These are phyloP conservation scores for Platysternon megacephalum DNA, from an alignment of 2,113 vertebrate genomes.

Conservation along the genomic window DNA sequence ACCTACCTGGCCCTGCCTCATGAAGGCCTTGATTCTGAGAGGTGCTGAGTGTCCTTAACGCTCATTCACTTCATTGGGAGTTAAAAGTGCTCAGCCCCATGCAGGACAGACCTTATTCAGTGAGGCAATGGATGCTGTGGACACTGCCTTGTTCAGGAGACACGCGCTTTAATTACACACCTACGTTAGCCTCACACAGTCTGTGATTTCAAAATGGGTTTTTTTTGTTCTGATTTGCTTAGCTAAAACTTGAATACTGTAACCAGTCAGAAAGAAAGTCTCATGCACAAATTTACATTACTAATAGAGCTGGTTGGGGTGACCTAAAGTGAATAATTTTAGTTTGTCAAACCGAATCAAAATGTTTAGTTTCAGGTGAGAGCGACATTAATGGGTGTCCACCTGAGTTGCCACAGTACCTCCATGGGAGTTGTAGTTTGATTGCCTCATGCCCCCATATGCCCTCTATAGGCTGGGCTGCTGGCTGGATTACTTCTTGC, in stretches of 20 bases:
- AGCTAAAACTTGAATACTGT: not conserved
- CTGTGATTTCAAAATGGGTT: not conserved
- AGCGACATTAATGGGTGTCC: not conserved
- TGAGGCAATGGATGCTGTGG: not conserved
- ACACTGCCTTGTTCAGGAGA: not conserved
- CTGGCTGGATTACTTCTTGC: not conserved
- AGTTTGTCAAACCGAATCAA: not conserved
- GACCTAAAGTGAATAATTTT: not conserved
- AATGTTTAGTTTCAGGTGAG: not conserved
- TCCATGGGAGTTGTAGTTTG: not conserved
- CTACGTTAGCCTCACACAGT: not conserved
- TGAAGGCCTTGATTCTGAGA: not conserved
- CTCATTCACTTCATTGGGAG: not conserved
- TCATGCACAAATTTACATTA: not conserved
- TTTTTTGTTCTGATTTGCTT: not conserved
- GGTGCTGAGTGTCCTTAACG: not conserved
- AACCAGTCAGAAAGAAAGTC: not conserved
- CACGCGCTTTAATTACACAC: not conserved
- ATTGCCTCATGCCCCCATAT: not conserved
- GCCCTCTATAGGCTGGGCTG: too few species aligned
- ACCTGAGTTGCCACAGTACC: not conserved
- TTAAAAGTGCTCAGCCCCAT: not conserved
- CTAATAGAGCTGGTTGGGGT: not conserved
- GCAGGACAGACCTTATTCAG: rapidly evolving
- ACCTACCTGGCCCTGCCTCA: not conserved